Base-by-base conservation (phyloP, 2,797 vertebrate species). In the Eutrigla gurnardus region DNA sequence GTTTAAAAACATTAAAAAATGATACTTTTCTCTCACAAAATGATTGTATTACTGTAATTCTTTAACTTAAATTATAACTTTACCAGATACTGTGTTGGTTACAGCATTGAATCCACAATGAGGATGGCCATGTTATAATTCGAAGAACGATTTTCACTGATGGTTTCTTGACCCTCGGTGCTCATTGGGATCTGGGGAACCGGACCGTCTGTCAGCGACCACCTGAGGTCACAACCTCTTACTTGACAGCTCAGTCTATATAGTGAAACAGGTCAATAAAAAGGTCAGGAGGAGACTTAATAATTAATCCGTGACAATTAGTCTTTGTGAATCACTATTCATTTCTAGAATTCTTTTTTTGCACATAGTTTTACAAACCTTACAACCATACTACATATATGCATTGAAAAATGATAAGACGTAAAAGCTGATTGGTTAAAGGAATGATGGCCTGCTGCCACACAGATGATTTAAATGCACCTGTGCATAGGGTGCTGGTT, bases 121-220 rank as follows among this genome's bases (percentile, higher is more conserved):
- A 46, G 18, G 32, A 13, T 3, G 4, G 50, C 60, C 47, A 17
- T 45, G 36, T 59, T 81, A 79, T 73, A 53, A 75, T 84, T 84
- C 81, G 66, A 69, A 58, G 69, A 78, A 76, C 0, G 69, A 80
- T 68, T 75, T 64, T 49, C 33, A 73, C 5, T 39, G 59, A 69
- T 70, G 52, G 65, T 17, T 67, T 75, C 43, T 58, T 25, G 58
- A 66, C 55, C 46, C 18, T 62, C 25, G 62, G 13, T 49, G 43
- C 72, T 69, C 57, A 43, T 40, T 53, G 50, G 66, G 52, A 63
- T 68, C 54, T 36, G 63, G 45, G 50, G 65, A 78, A 59, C 39
- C 6, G 1, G 39, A 70, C 63, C 18, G 64, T 65, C 77, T 36
- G 46, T 75, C 75, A 73, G 70, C 6, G 4, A 62, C 3, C 54